These are phyloP conservation scores for Glareola pratincola DNA, from an alignment of 2,113 vertebrate genomes.

Conservation along the genomic window DNA sequence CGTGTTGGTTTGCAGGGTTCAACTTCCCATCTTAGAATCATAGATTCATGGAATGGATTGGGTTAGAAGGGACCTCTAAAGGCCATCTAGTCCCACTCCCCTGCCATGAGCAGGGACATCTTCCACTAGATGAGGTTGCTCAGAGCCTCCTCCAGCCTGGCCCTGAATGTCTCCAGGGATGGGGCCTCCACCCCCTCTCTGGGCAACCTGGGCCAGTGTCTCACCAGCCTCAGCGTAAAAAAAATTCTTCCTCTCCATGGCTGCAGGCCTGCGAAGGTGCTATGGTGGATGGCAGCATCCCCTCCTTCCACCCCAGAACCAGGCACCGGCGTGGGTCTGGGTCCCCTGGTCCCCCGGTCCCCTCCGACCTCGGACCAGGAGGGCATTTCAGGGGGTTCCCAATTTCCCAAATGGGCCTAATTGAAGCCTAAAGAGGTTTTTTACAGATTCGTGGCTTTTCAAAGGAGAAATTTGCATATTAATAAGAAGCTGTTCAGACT, in stretches of 20 bases:
- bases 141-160: background rate
- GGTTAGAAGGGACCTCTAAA: background rate
- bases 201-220: background rate
- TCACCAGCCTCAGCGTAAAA: background rate
- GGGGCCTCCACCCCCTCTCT: background rate
- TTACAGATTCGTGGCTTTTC: constrained; percentile 75
- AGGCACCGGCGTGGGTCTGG: background rate
- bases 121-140: background rate
- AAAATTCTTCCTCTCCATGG: background rate
- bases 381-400: constrained; percentile 8
- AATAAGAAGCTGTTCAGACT: constrained; percentile 84
- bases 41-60: background rate
- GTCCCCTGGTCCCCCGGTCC: rapidly evolving
- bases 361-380: background rate
- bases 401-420: constrained; percentile 71
- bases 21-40: background rate
- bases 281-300: background rate
- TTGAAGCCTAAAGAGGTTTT: constrained; percentile 72
- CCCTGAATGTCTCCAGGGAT: background rate
- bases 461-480: constrained; percentile 84
- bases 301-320: background rate
- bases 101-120: too few species aligned
- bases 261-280: background rate
- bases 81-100: background rate
- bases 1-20: background rate